Base-by-base conservation (phyloP, 2,797 vertebrate species). In the Spea hammondii region DNA sequence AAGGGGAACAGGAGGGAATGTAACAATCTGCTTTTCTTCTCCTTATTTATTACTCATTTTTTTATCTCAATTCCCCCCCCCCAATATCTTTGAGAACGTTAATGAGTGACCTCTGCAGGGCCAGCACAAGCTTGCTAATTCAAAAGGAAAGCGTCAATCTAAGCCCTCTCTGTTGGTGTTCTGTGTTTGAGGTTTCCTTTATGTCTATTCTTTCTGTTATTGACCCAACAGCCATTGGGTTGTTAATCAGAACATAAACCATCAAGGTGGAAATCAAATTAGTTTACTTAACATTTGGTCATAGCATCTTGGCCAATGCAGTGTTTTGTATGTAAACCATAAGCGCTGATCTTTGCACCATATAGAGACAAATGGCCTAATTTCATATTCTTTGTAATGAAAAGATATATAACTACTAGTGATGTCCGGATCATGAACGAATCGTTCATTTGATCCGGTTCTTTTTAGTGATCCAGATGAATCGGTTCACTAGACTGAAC, bases 41-140 rank as follows among this genome's bases (percentile, higher is more conserved):
- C 32, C 2, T 32, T 32, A 32, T 32, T 32, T 53, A 53, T 53
- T 11, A 53, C 51, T 53, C 10, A 53, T 53, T 53, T 6, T 53
- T 51, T 53, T 53, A 53, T 53, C 50, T 53, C 6, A 6, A 53
- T 6, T 6, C 50, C 50, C 10, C 10, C 10, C 10, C 10, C 3
- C 51, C 64, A 76, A 11, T 48, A 5, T 68, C 54, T 49, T 47
- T 13, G n/a, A 62, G n/a, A 71, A 78, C 64, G 32, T 54, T 78
- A 78, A 70, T 78, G 49, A 71, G 48, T 14, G 32, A 17, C 68
- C 60, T 68, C 76, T 53, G n/a, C 49, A 17, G 76, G n/a, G 60
- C 45, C 57, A 44, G 17, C 50, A 9, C n/a, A 70, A 45, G 14
- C 51, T 44, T 55, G 12, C 65, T 78, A 66, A 72, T 78, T 7